Conservation (phyloP, 2,113 vertebrate genomes). For the Corythoichthys intestinalis region DNA sequence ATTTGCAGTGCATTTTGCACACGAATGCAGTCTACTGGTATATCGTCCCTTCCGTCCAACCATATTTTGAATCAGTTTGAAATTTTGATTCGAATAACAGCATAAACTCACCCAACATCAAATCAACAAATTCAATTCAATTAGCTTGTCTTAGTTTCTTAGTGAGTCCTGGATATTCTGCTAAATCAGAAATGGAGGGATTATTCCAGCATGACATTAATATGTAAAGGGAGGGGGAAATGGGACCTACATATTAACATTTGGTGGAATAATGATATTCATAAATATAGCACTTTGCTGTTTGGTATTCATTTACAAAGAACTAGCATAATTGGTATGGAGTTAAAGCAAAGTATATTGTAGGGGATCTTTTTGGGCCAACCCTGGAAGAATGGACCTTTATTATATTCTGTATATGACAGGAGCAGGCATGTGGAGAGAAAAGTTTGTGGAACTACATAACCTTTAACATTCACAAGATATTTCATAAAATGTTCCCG, state of each 20-base stretch:
- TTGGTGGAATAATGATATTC: neutral
- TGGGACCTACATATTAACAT: neutral
- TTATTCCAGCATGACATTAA: neutral
- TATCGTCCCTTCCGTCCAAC: neutral
- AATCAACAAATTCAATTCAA: constrained; percentile 3
- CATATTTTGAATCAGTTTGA: constrained; percentile 18
- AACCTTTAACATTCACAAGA: neutral
- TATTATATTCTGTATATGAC: neutral
- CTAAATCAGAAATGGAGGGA: neutral
- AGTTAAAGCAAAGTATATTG: neutral
- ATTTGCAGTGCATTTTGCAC: too few relatives aligned
- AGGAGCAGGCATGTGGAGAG: neutral
- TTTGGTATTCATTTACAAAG: neutral
- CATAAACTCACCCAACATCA: constrained; percentile 1
- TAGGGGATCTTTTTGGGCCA: neutral
- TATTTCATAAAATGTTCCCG: constrained; percentile 10
- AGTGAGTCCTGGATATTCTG: neutral
- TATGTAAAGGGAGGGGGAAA: too few relatives aligned
- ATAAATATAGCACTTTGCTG: neutral
- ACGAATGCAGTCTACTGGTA: neutral
- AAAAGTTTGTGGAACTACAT: neutral
- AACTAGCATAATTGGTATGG: neutral
- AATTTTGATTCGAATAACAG: constrained; percentile 8
- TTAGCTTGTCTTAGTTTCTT: neutral
- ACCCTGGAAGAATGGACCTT: neutral